Conservation (phyloP, 2,113 vertebrate species). For the Scalopus aquaticus region DNA sequence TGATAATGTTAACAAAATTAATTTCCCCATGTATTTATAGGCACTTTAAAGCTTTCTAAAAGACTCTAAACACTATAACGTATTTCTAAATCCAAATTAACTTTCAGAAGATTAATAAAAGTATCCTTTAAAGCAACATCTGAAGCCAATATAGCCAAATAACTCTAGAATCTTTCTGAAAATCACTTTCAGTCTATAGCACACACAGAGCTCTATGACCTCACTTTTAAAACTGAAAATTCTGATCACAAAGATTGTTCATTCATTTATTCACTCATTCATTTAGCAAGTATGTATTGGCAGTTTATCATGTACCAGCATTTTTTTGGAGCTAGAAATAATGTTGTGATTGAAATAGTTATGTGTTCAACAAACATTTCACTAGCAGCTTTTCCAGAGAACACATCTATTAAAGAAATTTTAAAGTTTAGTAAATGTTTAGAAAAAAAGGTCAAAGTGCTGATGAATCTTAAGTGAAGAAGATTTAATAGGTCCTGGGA, state of each 20-base stretch:
- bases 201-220: neutral
- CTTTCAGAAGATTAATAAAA: neutral
- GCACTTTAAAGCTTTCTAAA: neutral
- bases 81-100: conserved; percentile 17
- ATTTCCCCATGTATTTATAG: neutral
- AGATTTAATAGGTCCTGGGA: neutral
- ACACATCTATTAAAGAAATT: neutral
- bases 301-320: neutral
- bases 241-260: neutral
- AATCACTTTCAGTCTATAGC: neutral
- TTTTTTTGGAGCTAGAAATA: neutral
- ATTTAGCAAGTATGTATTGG: no score
- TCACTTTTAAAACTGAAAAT: neutral
- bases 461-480: neutral
- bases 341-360: neutral
- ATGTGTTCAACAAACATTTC: neutral
- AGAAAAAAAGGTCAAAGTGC: neutral
- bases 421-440: neutral
- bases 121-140: neutral
- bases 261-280: neutral
- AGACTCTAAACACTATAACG: neutral
- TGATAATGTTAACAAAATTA: neutral
- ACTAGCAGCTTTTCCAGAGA: neutral
- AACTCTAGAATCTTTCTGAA: neutral
- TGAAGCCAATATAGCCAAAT: neutral